Conservation (phyloP, 2,888 invertebrate species). For the Poecilobothrus nobilitatus region DNA sequence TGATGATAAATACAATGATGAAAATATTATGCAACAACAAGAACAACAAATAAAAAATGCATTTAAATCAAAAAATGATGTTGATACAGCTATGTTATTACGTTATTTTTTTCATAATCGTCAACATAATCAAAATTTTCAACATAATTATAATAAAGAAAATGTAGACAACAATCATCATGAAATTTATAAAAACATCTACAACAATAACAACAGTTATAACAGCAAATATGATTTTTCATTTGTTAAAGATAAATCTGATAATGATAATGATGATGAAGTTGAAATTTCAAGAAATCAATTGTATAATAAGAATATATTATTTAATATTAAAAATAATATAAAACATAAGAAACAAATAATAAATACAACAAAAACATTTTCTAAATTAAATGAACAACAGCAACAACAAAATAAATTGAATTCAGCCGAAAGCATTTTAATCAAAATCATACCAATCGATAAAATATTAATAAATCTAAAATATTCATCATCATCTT, state of each 20-base stretch:
- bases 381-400: background rate
- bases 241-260: background rate
- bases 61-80: background rate
- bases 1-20: background rate
- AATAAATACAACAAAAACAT: no score
- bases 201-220: background rate
- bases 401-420: constrained; percentile 17
- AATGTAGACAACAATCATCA: no score
- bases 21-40: background rate
- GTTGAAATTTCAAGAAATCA: background rate
- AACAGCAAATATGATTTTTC: no score
- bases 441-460: constrained; percentile 33
- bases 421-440: constrained; percentile 20
- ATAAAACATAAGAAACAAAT: background rate
- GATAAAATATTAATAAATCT: constrained; percentile 28
- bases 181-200: background rate
- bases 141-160: no score
- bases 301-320: background rate
- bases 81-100: background rate
- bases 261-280: background rate
- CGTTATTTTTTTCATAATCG: background rate
- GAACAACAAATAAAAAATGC: background rate
- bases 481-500: constrained; percentile 21
- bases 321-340: background rate
- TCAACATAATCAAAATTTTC: background rate